Evolutionary conservation across 1,140 invertebrate species (phyloP), one percentile per base, ranked within the genome.

Genomic region (Brachionus sp.): DNA sequence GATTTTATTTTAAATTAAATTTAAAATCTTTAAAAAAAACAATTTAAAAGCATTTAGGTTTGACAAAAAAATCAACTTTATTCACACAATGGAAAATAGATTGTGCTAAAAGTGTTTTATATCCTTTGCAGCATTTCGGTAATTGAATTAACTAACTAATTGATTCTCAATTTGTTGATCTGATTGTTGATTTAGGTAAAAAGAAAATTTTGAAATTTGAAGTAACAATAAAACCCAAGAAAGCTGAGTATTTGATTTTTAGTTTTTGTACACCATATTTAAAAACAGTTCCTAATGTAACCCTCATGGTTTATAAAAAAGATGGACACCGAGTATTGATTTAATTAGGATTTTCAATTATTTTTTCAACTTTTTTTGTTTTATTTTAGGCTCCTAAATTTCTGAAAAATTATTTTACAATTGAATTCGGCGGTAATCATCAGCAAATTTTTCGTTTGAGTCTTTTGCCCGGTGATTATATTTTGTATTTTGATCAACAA

Each of bases 51-150:
- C 39, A 75, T 46, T 50, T 46, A 29, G 23, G 42, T 12, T 46
- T 75, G 37, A 25, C 5, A 13, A 75, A 75, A 46, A 75, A 75
- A 46, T 46, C 70, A 23, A 75, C 70, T 46, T 75, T 75, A 46
- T 75, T 75, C 23, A 75, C 70, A 5, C 39, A 46, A 13, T 75
- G 70, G 70, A 75, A 75, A 46, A 75, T 75, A 29, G 19, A 46
- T 25, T 19, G 7, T 25, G 16, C 42, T 25, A 75, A 46, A 29
- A 35, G 42, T 46, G 1, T 13, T 29, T 19, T 75, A 3, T 44
- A 29, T 19, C 70, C 70, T 4, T 9, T 7, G 19, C 12, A 73
- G 4, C 37, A 37, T 23, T 7, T 23, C 10, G 37, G 68, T 73
- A 73, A 73, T 7, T 73, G 6, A 57, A 39, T 44, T 19, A 39